phyloP scores from a whole-genome alignment of 2,888 invertebrate genomes.

The Conomelus anceps region DNA sequence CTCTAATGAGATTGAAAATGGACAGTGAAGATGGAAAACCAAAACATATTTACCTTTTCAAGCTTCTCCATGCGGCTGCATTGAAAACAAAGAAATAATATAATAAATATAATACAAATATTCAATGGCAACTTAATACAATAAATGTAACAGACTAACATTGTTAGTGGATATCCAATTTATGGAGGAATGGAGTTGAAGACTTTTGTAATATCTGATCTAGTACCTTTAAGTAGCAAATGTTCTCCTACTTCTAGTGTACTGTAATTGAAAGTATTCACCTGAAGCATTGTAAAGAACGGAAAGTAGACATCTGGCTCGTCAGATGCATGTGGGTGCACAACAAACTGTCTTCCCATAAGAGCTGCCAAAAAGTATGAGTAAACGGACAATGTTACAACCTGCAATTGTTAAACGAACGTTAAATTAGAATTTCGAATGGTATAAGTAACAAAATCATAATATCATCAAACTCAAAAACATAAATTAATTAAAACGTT shows the following conservation, averaged over 20 bases:
- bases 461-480: conserved; percentile 34
- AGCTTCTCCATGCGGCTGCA: not conserved
- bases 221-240: no score
- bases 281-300: conserved; percentile 82
- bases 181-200: no score
- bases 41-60: not conserved
- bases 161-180: no score
- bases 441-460: not conserved
- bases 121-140: not conserved
- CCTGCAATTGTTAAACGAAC: conserved; percentile 49
- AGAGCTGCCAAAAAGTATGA: conserved; percentile 85
- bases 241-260: no score
- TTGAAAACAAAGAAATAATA: not conserved
- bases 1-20: no score
- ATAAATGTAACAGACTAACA: no score
- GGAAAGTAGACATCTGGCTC: conserved; percentile 80
- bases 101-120: not conserved
- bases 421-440: not conserved
- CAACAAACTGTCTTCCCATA: conserved; percentile 79
- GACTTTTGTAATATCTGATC: no score
- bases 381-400: conserved; percentile 85
- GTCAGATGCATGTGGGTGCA: conserved; percentile 43
- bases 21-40: no score
- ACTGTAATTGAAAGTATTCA: conserved; percentile 39
- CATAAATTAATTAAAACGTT: conserved; percentile 19